phyloP scores from a whole-genome alignment of 2,888 invertebrate genomes.

The Syritta pipiens region DNA sequence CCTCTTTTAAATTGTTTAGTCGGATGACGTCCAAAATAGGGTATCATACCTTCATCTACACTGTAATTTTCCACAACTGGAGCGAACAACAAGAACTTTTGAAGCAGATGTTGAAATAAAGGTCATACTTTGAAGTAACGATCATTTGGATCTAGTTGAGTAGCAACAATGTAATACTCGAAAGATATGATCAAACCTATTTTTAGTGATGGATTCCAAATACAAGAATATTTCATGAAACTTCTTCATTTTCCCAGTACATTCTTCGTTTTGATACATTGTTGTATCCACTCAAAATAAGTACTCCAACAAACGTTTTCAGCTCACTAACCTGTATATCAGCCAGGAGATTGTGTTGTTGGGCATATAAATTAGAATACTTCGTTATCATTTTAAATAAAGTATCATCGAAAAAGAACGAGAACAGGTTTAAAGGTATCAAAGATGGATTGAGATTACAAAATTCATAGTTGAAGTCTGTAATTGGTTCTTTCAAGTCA shows the following conservation, averaged over 20 bases:
- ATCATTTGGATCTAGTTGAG: slow-evolving; percentile 2
- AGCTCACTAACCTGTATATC: slow-evolving; percentile 15
- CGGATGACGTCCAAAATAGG: slow-evolving; percentile 7
- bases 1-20: not conserved
- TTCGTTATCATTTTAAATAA: not conserved
- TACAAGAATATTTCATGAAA: slow-evolving; percentile 7
- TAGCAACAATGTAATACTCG: slow-evolving; percentile 4
- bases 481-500: not conserved
- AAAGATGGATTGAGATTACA: not conserved
- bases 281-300: slow-evolving; percentile 8
- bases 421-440: too few relatives aligned
- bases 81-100: not conserved
- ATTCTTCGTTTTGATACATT: slow-evolving; percentile 2
- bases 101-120: not conserved
- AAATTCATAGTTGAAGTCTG: not conserved
- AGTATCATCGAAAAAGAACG: too few relatives aligned
- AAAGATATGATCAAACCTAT: slow-evolving; percentile 1
- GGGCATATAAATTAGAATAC: slow-evolving; percentile 14
- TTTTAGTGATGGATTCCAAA: slow-evolving; percentile 6
- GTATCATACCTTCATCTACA: not conserved
- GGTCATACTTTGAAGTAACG: not conserved
- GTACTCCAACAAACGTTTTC: slow-evolving; percentile 9
- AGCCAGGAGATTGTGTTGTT: slow-evolving; percentile 4
- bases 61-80: slow-evolving; percentile 7
- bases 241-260: slow-evolving; percentile 14